phyloP scores from a whole-genome alignment of 2,888 invertebrate species.

The Eupithecia abbreviata region DNA sequence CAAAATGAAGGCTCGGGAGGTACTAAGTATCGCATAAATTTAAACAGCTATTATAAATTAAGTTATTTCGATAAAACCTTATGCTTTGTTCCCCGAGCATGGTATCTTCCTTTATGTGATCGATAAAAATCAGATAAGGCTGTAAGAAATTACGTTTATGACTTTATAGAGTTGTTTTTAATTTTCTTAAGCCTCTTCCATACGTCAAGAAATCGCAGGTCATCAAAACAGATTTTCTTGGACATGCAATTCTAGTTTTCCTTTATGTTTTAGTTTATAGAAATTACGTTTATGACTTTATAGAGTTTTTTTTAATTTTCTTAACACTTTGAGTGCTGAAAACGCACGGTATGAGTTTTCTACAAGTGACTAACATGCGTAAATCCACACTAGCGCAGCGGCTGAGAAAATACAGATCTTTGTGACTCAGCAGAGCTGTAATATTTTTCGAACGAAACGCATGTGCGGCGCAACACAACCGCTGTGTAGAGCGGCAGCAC shows the following conservation, averaged over 20 bases:
- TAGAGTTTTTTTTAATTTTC: slow-evolving; percentile 17
- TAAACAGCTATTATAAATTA: slow-evolving; percentile 15
- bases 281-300: slow-evolving; percentile 18
- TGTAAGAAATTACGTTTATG: slow-evolving; percentile 18
- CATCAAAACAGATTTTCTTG: not conserved
- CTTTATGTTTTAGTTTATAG: no score
- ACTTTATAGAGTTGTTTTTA: slow-evolving; percentile 17
- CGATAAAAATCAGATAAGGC: slow-evolving; percentile 14
- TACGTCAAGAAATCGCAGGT: not conserved
- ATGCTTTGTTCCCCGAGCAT: slow-evolving; percentile 16
- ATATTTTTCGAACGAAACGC: no score
- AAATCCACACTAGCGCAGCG: no score
- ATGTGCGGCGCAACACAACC: no score
- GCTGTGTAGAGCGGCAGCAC: no score
- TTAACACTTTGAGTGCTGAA: no score
- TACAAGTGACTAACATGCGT: no score
- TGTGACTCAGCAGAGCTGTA: no score
- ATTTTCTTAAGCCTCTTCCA: slow-evolving; percentile 16
- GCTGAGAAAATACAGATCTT: no score
- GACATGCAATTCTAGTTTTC: not conserved
- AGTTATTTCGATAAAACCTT: slow-evolving; percentile 25
- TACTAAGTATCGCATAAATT: not conserved
- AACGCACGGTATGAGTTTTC: no score
- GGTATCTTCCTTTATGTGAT: slow-evolving; percentile 16
- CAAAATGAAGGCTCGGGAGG: not conserved